Evolutionary conservation across 2,797 vertebrate genomes (phyloP).

Genomic region (Harpagifer antarcticus): DNA sequence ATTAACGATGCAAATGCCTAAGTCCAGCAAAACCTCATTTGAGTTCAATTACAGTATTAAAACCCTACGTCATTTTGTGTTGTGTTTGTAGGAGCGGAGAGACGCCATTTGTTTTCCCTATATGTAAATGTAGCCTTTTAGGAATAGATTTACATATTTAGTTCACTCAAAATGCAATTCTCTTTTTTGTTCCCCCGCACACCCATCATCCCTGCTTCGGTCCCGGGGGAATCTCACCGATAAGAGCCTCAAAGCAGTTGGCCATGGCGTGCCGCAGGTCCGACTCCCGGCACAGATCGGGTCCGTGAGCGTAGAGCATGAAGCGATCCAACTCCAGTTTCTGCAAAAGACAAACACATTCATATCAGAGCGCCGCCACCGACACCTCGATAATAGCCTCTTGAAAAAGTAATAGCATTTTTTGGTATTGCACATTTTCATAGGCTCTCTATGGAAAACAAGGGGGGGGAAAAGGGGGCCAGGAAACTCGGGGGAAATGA

Average conservation of each 20-base stretch:
- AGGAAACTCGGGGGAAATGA: conserved; percentile 61
- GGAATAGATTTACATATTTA: conserved; percentile 48
- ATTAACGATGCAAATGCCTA: conserved; percentile 5
- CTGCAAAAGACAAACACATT: conserved; percentile 78
- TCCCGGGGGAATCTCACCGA: conserved; percentile 86
- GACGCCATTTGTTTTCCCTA: conserved; percentile 42
- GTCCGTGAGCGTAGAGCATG: conserved; percentile 98
- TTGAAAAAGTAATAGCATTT: conserved; percentile 54
- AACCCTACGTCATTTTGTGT: conserved; percentile 11
- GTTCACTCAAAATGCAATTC: conserved; percentile 33
- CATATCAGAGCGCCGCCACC: conserved; percentile 30
- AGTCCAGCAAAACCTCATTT: conserved; percentile 30
- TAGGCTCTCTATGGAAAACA: conserved; percentile 39
- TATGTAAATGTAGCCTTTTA: conserved; percentile 52
- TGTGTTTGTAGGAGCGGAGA: conserved; percentile 18
- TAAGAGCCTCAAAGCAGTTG: conserved; percentile 98
- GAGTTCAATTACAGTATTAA: conserved; percentile 19
- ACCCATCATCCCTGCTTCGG: background rate
- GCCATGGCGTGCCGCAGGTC: conserved; percentile 99
- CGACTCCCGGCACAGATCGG: conserved; percentile 97
- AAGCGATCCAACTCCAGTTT: conserved; percentile 98
- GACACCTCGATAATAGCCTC: conserved; percentile 49
- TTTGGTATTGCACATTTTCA: conserved; percentile 41
- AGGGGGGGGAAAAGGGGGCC: background rate
- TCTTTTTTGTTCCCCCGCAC: background rate